Evolutionary conservation across 2,888 invertebrate species (phyloP), one percentile per base, ranked within the genome.

Genomic region (Stenotaenia linearis): DNA sequence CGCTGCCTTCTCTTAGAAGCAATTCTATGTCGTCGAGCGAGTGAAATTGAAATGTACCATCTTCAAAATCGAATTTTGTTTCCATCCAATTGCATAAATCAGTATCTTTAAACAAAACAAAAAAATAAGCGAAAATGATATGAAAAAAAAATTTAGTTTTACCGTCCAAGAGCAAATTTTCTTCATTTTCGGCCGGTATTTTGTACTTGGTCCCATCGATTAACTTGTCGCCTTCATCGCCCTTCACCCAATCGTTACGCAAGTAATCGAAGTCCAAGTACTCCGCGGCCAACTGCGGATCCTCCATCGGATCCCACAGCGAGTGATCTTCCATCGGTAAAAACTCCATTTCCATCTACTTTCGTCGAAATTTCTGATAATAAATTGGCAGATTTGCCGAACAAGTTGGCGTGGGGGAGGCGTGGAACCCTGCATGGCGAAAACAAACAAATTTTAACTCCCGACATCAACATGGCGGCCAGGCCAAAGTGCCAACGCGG

Each of bases 61-160:
- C 74, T 12, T 10, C 32, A 6, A 75, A 32, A 75, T 75, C 75
- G 6, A 7, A 75, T 32, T 75, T 75, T 5, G n/a, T 75, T 75
- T 75, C 75, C 75, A 75, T 75, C 75, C 75, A 75, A 75, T 75
- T n/a, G 12, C 1, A 32, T 3, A 75, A 75, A 15, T 75, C 75
- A 10, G 25, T 12, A 25, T 23, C 75, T 75, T 5, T 6, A 15
- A n/a, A 10, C 1, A 75, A 75, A n/a, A 21, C 4, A 74, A 74
- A 23, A 74, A 74, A 9, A n/a, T n/a, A n/a, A n/a, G n/a, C n/a
- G n/a, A n/a, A n/a, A n/a, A n/a, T n/a, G n/a, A n/a, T n/a, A n/a
- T n/a, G n/a, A n/a, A n/a, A n/a, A n/a, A n/a, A n/a, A n/a, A n/a
- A n/a, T n/a, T n/a, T n/a, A n/a, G n/a, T n/a, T n/a, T 56, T 18